A percentile compares a stretch with the other conserved stretches of the same genome.
phyloP scores from a whole-genome alignment of 2,113 vertebrate species.

The Sceloporus undulatus region DNA sequence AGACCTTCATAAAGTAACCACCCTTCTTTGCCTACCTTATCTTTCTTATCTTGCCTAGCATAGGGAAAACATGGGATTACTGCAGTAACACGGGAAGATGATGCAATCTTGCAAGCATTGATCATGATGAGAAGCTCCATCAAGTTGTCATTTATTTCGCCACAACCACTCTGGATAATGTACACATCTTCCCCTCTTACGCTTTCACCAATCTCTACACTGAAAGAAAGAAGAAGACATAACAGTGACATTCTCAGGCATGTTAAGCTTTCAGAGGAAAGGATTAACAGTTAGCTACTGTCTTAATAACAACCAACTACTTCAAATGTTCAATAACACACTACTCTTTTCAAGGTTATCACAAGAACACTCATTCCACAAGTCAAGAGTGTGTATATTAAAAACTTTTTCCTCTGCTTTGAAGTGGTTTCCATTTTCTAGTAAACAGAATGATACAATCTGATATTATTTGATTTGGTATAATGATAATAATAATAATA shows the following conservation, averaged over 20 bases:
- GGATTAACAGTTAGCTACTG: neutral
- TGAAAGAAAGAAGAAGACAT: constrained; percentile 60
- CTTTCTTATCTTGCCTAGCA: constrained; percentile 87
- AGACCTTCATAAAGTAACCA: neutral
- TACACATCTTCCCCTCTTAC: constrained; percentile 88
- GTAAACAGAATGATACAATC: too few species aligned
- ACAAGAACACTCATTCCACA: too few species aligned
- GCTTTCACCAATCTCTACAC: constrained; percentile 87
- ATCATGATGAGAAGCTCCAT: constrained; percentile 90
- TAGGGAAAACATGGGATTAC: constrained; percentile 88
- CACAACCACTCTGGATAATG: constrained; percentile 86
- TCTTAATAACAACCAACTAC: too few species aligned
- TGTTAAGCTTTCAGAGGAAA: neutral
- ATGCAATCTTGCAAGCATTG: constrained; percentile 88
- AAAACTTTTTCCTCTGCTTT: too few species aligned
- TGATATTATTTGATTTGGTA: too few species aligned
- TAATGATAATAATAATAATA: too few species aligned
- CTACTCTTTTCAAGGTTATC: too few species aligned
- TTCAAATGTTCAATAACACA: too few species aligned
- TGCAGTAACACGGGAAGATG: constrained; percentile 84
- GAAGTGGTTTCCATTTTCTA: too few species aligned
- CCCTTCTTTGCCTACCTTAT: constrained; percentile 78
- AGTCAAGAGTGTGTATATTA: too few species aligned
- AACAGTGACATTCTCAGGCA: neutral
- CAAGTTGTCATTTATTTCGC: constrained; percentile 88